Percentiles rank a stretch among this genome's conserved stretches.
phyloP scores from a whole-genome alignment of 2,797 vertebrate species.

The Sebastes ruberrimus region DNA sequence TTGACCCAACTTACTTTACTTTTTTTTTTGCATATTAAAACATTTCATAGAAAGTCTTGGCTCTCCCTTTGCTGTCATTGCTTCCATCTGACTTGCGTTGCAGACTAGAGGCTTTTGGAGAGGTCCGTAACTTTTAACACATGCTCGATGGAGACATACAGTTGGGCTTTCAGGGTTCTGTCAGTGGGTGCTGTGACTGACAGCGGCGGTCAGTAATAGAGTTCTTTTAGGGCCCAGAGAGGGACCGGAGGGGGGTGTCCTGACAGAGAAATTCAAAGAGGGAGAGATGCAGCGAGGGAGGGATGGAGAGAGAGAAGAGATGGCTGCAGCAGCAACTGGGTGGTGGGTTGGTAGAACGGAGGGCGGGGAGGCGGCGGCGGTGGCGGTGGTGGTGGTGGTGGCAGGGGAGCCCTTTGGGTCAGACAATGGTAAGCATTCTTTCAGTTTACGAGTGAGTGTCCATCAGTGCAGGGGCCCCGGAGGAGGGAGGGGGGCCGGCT shows the following conservation, averaged over 20 bases:
- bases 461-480: conserved; percentile 90
- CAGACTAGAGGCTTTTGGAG: conserved; percentile 23
- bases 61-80: conserved; percentile 33
- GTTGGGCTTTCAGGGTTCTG: conserved; percentile 69
- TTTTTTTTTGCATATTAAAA: conserved; percentile 18
- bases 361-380: conserved; percentile 68
- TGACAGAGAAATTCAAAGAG: conserved; percentile 74
- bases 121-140: conserved; percentile 48
- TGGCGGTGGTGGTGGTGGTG: conserved; percentile 72
- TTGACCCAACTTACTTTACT: conserved; percentile 11
- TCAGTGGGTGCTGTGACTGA: conserved; percentile 73
- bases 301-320: conserved; percentile 63
- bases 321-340: conserved; percentile 78
- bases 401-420: conserved; percentile 84
- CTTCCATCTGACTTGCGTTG: conserved; percentile 45
- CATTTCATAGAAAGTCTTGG: conserved; percentile 27
- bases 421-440: conserved; percentile 94
- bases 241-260: conserved; percentile 64
- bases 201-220: conserved; percentile 77
- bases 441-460: conserved; percentile 97
- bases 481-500: conserved; percentile 86
- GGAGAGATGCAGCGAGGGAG: conserved; percentile 61
- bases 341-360: conserved; percentile 79
- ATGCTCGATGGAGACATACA: conserved; percentile 76
- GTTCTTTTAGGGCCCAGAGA: conserved; percentile 78